Evolutionary conservation across 2,888 invertebrate genomes (phyloP).

Genomic region (Sesamia inferens): DNA sequence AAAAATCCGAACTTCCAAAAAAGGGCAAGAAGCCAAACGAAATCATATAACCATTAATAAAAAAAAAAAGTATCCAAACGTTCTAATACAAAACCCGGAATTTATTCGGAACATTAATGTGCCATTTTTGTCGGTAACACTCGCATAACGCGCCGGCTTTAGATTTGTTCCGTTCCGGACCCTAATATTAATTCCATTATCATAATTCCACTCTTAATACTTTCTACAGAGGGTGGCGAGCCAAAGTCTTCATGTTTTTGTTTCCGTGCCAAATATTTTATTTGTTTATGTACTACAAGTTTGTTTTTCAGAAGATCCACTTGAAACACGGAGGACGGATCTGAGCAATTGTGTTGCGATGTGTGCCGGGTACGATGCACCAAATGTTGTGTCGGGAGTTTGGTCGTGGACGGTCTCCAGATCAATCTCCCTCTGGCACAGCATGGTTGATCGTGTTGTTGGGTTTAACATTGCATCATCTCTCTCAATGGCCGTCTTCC

Average conservation of each 20-base stretch:
- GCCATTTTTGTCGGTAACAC: slow-evolving; percentile 62
- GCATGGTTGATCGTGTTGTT: no score
- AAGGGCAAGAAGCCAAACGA: slow-evolving; percentile 46
- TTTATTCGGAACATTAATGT: slow-evolving; percentile 59
- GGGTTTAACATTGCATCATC: no score
- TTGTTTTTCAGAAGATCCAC: slow-evolving; percentile 21
- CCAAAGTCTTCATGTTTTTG: slow-evolving; percentile 67
- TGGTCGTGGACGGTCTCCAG: no score
- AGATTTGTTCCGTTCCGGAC: slow-evolving; percentile 62
- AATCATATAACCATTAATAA: slow-evolving; percentile 60
- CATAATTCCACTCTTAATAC: slow-evolving; percentile 74
- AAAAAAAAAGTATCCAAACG: slow-evolving; percentile 47
- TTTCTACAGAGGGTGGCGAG: slow-evolving; percentile 64
- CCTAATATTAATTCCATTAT: slow-evolving; percentile 75
- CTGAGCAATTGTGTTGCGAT: no score
- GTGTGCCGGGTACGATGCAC: no score
- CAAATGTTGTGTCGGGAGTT: no score
- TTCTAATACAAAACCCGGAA: slow-evolving; percentile 53
- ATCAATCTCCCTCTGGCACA: no score
- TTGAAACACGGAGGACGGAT: no score
- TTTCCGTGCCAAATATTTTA: slow-evolving; percentile 72
- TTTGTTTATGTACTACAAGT: slow-evolving; percentile 53
- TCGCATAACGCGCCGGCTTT: slow-evolving; percentile 56
- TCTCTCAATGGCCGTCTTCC: no score
- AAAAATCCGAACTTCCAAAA: slow-evolving; percentile 6